Percentiles rank a stretch among this genome's conserved stretches.
These are phyloP conservation scores for Lophura nycthemera DNA, from an alignment of 2,113 vertebrate species.

Conservation along the genomic window DNA sequence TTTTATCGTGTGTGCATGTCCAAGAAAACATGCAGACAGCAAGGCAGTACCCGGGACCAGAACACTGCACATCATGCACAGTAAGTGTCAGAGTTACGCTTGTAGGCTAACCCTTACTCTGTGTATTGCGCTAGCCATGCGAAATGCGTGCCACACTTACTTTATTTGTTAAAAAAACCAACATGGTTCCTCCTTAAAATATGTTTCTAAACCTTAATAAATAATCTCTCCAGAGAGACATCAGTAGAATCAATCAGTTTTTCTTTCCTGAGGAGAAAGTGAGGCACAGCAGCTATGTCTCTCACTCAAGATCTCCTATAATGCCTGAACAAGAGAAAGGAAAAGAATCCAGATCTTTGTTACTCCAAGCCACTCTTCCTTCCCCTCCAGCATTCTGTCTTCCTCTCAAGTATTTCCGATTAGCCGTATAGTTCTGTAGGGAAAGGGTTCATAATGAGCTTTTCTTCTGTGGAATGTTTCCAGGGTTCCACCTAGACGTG, in stretches of 20 bases:
- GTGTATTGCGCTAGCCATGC: not conserved
- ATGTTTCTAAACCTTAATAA: not conserved
- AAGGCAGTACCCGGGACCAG: not conserved
- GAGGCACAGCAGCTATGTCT: not conserved
- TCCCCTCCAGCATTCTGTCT: not conserved
- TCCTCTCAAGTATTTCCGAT: constrained; percentile 21
- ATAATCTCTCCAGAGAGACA: not conserved
- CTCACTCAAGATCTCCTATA: constrained; percentile 1
- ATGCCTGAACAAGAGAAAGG: not conserved
- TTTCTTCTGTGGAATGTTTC: constrained; percentile 62
- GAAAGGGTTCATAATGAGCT: constrained; percentile 32
- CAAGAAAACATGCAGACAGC: not conserved
- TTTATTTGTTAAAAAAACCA: not conserved
- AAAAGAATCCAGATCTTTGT: not conserved
- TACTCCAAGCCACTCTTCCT: not conserved
- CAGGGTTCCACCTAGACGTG: constrained; percentile 66
- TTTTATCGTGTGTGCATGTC: not conserved
- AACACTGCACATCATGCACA: not conserved
- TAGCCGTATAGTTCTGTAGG: not conserved
- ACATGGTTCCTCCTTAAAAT: not conserved
- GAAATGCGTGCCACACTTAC: not conserved
- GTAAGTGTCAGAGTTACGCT: not conserved
- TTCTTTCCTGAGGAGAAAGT: constrained; percentile 17
- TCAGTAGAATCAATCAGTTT: not conserved
- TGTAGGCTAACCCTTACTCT: not conserved